Evolutionary conservation across 2,888 invertebrate species (phyloP), one percentile per base, ranked within the genome.

Genomic region (Iselma pallidipennis): DNA sequence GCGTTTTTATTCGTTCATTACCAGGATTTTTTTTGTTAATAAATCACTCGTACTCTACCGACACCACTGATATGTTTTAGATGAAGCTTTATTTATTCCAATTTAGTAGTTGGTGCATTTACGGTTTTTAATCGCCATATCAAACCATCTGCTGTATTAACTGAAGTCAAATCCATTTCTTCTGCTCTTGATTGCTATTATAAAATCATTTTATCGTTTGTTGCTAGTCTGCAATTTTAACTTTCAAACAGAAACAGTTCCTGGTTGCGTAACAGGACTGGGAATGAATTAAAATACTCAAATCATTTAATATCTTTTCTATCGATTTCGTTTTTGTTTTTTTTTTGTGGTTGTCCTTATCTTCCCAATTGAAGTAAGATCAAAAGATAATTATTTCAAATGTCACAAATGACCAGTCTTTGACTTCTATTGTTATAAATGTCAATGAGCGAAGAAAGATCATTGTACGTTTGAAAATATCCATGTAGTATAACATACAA

Each of bases 381-480:
- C 28, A 28, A 28, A 6, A 28, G 6, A 28, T 5, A 7, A 28
- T 7, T 28, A 7, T 28, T 28, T 5, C 1, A 6, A 28, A 28
- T 28, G 9, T 6, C 28, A 28, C 12, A 45, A 45, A 23, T 23
- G 12, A 23, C 21, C 6, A 45, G 10, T 16, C n/a, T 31, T n/a
- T 31, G 4, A n/a, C 6, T 6, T 23, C n/a, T 45, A n/a, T 45
- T 45, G 21, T 45, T 45, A 21, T 21, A 10, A 45, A 45, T 45
- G 45, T 45, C 45, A 45, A 45, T 45, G 45, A 45, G 45, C 45
- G 45, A 45, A 42, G 42, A 42, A 45, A 45, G 45, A 45, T 45
- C 45, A 45, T 45, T 45, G 45, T 45, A 45, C 45, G 45, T 45
- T 45, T 45, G 21, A 45, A 45, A 23, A 45, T 45, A 45, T 19